Conservation (phyloP, 2,888 invertebrate species). For the Zaprionus bogoriensis region DNA sequence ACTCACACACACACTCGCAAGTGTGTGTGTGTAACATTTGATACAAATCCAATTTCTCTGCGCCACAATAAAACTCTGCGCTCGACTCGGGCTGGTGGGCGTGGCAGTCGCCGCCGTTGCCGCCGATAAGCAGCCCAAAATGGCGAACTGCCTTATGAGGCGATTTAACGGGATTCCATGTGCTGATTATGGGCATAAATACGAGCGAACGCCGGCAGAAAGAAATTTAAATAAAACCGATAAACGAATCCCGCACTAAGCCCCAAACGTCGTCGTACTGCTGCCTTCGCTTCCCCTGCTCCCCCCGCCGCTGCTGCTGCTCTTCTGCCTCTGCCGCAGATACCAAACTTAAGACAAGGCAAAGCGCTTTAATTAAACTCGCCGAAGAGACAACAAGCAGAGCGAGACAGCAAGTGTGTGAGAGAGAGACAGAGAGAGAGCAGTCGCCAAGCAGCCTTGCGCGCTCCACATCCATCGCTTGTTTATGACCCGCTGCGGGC, state of each 20-base stretch:
- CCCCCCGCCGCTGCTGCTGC: not conserved
- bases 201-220: conserved; percentile 52
- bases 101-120: conserved; percentile 32
- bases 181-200: conserved; percentile 77
- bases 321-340: conserved; percentile 40
- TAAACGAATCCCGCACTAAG: conserved; percentile 67
- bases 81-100: conserved; percentile 32
- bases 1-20: conserved; percentile 42
- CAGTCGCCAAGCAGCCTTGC: conserved; percentile 27
- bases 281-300: not conserved
- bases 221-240: conserved; percentile 77
- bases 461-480: conserved; percentile 51
- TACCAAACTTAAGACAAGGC: conserved; percentile 63
- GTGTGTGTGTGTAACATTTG: conserved; percentile 29
- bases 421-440: conserved; percentile 9
- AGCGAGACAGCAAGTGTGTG: conserved; percentile 6
- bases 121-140: conserved; percentile 70
- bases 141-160: conserved; percentile 77
- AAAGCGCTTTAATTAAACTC: conserved; percentile 71
- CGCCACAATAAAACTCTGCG: conserved; percentile 66
- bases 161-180: conserved; percentile 78
- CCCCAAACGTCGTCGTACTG: conserved; percentile 38
- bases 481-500: conserved; percentile 69
- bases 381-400: conserved; percentile 20
- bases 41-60: conserved; percentile 77